Evolutionary conservation across 2,888 invertebrate genomes (phyloP), one percentile per base, ranked within the genome.

Genomic region (Caradrina kadenii): DNA sequence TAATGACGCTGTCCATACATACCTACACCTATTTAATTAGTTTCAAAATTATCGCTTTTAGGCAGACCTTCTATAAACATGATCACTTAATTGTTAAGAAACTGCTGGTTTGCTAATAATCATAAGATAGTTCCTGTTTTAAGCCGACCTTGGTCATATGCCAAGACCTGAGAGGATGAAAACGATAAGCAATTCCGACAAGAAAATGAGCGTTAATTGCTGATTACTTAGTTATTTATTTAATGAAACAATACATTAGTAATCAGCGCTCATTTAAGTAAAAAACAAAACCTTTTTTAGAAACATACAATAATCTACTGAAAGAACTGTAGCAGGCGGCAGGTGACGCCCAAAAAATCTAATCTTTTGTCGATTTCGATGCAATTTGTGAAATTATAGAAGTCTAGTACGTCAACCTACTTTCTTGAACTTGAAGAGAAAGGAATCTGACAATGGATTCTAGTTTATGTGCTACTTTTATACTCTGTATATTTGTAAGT

Each of bases 81-180:
- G n/a, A 53, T 63, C 39, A 63, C 11, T 58, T 6, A 39, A 39
- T 39, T 39, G 7, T 39, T 45, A 5, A 5, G 17, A 4, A 45
- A 45, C 42, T 45, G 15, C 42, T 45, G 2, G 42, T 13, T 45
- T 17, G 35, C 39, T 11, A 39, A 39, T 39, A 39, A 39, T 10
- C 39, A 39, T 39, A 39, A 11, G 10, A 39, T 11, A 53, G 49
- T 35, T 69, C 35, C 55, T 26, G 42, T 35, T 55, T 35, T 17
- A 56, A 17, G 6, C 1, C 17, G 15, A 39, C 56, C 45, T 56
- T 56, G 50, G 15, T 19, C 8, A 58, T 48, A 26, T 52, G 50
- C 50, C 52, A 69, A 61, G 19, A 54, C 10, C 21, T 45, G 13
- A 21, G 13, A 21, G 15, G 26, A 54, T 53, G 8, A 68, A 26